Evolutionary conservation across 2,888 invertebrate species (phyloP), one percentile per base, ranked within the genome.

Genomic region (Reticulitermes lucifugus): DNA sequence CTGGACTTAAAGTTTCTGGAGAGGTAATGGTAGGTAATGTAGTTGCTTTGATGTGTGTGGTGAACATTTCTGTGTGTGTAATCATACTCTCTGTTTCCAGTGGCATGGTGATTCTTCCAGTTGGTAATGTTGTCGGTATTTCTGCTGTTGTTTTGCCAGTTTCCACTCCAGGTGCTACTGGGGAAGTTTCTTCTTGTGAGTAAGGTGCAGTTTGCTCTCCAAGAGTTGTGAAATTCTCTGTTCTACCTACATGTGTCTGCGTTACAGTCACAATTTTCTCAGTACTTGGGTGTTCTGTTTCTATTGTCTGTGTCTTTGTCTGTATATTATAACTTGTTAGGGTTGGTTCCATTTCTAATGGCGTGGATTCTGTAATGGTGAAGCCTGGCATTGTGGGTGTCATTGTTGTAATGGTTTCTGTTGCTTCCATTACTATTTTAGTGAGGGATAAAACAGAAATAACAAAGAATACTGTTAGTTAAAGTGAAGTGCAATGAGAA

Each of bases 161-260:
- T 73, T 21, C 65, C 9, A 35, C 35, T 59, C 25, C 59, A 81
- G 81, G 70, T 12, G 18, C 21, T 10, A 22, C 41, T 79, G 79
- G 25, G 14, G n/a, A 46, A n/a, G 25, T 25, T 14, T 25, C 25
- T 80, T 80, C 59, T 21, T n/a, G 25, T 29, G 83, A 46, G 46
- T 46, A 46, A 46, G 46, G 46, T 46, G 46, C 10, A 29, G 9
- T 41, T 46, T 41, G 43, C 18, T 70, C 83, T 25, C 9, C 7
- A 14, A 41, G 18, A 35, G 70, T 35, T 83, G 83, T 83, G 22
- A 9, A 29, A 83, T 55, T 35, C 29, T 73, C 77, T 21, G 7
- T 73, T 55, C 65, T 46, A 71, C 84, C 79, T 88, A 88, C 88
- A 89, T 88, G 88, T 89, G 89, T 89, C 88, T 88, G 89, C 88